A percentile compares a stretch with the other conserved stretches of the same genome.
These are phyloP conservation scores for Oncorhynchus tshawytscha DNA, from an alignment of 2,113 vertebrate species.

Conservation along the genomic window DNA sequence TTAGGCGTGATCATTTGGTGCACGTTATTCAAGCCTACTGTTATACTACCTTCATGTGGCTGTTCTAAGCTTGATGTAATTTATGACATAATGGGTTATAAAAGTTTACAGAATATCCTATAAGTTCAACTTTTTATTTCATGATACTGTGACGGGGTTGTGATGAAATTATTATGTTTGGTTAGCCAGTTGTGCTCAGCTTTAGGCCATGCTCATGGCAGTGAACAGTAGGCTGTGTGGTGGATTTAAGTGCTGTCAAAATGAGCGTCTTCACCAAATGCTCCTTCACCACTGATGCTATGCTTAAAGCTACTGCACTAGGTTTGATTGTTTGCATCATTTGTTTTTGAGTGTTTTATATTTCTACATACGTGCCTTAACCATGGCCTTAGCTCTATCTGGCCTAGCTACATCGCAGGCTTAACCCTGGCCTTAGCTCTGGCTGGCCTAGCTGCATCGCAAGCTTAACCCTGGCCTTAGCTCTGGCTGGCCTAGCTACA, in stretches of 20 bases:
- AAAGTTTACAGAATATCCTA: background rate
- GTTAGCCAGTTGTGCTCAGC: slow-evolving; percentile 9
- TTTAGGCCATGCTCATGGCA: background rate
- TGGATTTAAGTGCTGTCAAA: background rate
- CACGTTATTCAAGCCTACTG: background rate
- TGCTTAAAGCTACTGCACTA: slow-evolving; percentile 23
- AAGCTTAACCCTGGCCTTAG: too few relatives aligned
- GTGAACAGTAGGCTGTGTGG: background rate
- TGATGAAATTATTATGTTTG: background rate
- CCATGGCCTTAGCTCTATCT: slow-evolving; percentile 35
- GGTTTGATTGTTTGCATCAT: slow-evolving; percentile 8
- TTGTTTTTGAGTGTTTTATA: slow-evolving; percentile 32
- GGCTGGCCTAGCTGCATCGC: too few relatives aligned
- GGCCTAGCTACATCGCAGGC: too few relatives aligned
- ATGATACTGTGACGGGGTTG: background rate
- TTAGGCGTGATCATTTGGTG: background rate
- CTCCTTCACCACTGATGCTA: background rate
- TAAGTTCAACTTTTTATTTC: background rate
- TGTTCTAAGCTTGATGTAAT: background rate
- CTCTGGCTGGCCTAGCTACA: too few relatives aligned
- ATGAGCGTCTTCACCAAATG: background rate
- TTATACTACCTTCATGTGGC: background rate
- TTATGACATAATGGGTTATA: background rate
- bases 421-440: too few relatives aligned
- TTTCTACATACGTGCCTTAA: slow-evolving; percentile 68